Conservation (phyloP, 2,113 vertebrate species). For the Spilogale gracilis region DNA sequence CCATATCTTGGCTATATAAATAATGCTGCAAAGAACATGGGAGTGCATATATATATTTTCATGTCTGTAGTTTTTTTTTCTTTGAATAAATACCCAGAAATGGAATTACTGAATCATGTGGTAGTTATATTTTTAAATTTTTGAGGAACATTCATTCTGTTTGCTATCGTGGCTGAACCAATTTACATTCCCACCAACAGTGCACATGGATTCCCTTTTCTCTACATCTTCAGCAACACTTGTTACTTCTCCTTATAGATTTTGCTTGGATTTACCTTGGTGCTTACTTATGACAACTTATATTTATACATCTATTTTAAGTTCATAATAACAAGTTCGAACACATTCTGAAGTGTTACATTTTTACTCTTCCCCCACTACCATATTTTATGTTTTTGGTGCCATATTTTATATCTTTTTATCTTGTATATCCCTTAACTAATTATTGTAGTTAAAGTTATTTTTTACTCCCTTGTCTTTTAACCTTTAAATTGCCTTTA, state of each 20-base stretch:
- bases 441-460: background rate
- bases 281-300: background rate
- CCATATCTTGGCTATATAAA: background rate
- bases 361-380: background rate
- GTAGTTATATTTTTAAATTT: background rate
- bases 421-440: background rate
- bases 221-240: background rate
- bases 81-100: background rate
- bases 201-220: background rate
- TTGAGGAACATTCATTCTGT: background rate
- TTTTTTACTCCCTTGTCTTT: background rate
- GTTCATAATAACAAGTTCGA: background rate
- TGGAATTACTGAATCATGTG: background rate
- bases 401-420: background rate
- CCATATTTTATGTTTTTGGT: background rate
- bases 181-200: background rate
- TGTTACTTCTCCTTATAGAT: background rate
- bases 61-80: background rate
- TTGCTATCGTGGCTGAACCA: background rate
- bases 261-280: background rate
- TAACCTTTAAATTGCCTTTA: background rate
- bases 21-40: background rate
- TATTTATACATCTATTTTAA: background rate
- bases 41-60: background rate
- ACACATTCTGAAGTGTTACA: background rate